These are phyloP conservation scores for Synergus laeviventris DNA, from an alignment of 2,888 invertebrate species.

Conservation along the genomic window DNA sequence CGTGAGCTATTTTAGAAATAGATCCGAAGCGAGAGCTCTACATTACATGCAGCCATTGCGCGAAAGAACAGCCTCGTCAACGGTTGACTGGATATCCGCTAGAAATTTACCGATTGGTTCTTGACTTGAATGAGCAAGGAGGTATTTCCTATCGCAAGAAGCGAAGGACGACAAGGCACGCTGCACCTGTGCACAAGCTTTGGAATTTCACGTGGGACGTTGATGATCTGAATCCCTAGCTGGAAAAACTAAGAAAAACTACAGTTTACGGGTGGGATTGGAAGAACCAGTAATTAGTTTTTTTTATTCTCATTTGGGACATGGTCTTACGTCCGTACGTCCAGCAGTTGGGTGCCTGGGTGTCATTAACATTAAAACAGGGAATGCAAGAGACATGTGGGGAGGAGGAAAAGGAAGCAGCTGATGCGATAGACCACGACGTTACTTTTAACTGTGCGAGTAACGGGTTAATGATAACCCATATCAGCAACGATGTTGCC, in stretches of 20 bases:
- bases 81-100: slow-evolving; percentile 47
- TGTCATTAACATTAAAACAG: slow-evolving; percentile 34
- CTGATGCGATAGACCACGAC: slow-evolving; percentile 56
- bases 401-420: slow-evolving; percentile 57
- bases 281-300: not conserved
- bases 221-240: not conserved
- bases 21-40: slow-evolving; percentile 47
- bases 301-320: slow-evolving; percentile 49
- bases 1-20: slow-evolving; percentile 54
- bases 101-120: slow-evolving; percentile 50
- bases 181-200: slow-evolving; percentile 44
- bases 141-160: slow-evolving; percentile 45
- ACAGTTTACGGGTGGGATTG: not conserved
- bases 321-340: not conserved
- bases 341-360: not conserved
- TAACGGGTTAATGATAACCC: slow-evolving; percentile 63
- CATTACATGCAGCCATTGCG: slow-evolving; percentile 46
- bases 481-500: slow-evolving; percentile 63
- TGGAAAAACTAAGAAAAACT: slow-evolving; percentile 22
- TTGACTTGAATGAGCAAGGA: slow-evolving; percentile 44
- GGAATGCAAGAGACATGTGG: slow-evolving; percentile 34
- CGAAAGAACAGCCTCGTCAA: slow-evolving; percentile 48
- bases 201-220: slow-evolving; percentile 45
- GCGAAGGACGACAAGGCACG: slow-evolving; percentile 44
- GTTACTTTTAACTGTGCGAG: slow-evolving; percentile 49